A percentile compares a stretch with the other conserved stretches of the same genome.
Conservation (phyloP, 2,797 vertebrate species). For the Pseudotriccus pelzelni region DNA sequence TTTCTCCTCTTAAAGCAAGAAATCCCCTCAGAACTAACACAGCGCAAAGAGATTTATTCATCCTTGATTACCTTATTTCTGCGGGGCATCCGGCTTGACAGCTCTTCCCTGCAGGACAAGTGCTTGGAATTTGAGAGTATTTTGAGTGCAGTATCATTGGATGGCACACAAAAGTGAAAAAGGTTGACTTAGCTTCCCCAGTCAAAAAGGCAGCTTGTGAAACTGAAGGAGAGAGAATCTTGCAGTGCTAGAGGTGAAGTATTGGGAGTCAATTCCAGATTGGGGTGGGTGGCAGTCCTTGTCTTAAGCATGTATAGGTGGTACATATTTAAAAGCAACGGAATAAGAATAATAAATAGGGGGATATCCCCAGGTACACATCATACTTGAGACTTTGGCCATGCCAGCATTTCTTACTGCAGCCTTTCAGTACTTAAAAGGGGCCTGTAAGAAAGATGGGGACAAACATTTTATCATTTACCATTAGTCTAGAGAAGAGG, state of each 20-base stretch:
- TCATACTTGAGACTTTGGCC: neutral
- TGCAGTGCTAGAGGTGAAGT: neutral
- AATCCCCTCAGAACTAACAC: neutral
- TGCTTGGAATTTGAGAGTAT: neutral
- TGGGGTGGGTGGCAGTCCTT: neutral
- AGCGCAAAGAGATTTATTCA: neutral
- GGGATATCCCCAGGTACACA: neutral
- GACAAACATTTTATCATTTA: neutral
- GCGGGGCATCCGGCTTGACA: neutral
- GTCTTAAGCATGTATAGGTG: neutral
- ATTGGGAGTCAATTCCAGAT: neutral
- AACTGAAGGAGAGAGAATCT: neutral
- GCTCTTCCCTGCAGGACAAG: neutral
- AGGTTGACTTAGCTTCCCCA: neutral
- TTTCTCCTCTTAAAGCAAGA: neutral
- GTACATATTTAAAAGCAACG: neutral
- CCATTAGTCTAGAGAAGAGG: too few species aligned
- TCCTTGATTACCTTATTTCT: neutral
- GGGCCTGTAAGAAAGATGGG: fast-evolving
- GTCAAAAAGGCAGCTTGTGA: neutral
- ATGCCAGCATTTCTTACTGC: neutral
- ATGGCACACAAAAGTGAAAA: neutral
- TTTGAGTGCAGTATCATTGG: neutral
- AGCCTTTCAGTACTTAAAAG: neutral
- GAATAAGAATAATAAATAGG: neutral